These are phyloP conservation scores for Triplophysa siluroides DNA, from an alignment of 2,113 vertebrate species.

Conservation along the genomic window DNA sequence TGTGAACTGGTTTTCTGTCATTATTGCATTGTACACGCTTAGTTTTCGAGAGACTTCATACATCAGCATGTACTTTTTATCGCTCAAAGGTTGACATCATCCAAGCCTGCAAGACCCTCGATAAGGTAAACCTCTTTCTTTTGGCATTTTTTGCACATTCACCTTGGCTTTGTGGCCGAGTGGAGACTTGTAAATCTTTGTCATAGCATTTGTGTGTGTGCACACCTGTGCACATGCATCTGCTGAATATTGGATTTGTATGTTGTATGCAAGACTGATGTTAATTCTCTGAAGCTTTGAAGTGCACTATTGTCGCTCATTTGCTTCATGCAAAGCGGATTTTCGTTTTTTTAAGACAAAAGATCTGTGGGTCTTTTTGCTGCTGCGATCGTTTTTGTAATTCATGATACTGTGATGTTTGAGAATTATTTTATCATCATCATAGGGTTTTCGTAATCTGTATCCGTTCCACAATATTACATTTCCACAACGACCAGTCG, in stretches of 20 bases:
- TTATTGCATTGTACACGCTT: background rate
- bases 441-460: background rate
- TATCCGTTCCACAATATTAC: conserved; percentile 13
- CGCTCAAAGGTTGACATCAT: conserved; percentile 5
- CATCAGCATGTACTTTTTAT: conserved; percentile 14
- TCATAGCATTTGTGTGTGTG: conserved; percentile 23
- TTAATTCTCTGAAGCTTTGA: background rate
- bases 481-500: background rate
- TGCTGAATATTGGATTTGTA: background rate
- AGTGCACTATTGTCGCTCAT: background rate
- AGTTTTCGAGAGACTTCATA: conserved; percentile 9
- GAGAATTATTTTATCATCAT: conserved; percentile 36
- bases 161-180: background rate
- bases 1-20: background rate
- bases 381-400: conserved; percentile 55
- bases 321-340: background rate
- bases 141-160: conserved; percentile 3
- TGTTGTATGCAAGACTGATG: background rate
- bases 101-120: conserved; percentile 16
- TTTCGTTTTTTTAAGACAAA: background rate
- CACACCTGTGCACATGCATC: conserved; percentile 34
- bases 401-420: conserved; percentile 52
- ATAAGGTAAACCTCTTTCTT: conserved; percentile 9
- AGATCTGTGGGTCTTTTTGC: conserved; percentile 1
- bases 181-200: background rate